Base-by-base conservation (phyloP, 2,888 invertebrate genomes). In the Drosophila fungiperda region DNA sequence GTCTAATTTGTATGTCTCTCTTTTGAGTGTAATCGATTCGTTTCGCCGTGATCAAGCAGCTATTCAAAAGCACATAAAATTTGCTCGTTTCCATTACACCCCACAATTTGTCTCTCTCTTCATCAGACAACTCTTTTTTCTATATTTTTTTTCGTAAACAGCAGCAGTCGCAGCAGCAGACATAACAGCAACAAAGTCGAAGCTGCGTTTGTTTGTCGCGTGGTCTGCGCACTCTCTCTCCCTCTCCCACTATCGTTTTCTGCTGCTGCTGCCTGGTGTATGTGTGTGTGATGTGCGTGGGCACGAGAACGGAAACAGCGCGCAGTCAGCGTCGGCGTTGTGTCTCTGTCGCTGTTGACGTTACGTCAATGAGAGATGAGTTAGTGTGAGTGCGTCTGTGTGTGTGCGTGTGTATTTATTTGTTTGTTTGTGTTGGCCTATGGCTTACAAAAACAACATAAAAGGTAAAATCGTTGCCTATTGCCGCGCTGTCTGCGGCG, bases 401-500 rank as follows among this genome's bases (percentile, higher is more conserved):
- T 61, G 48, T 58, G 20, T 62, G 65, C 50, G 12, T 61, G 48
- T 59, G 58, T 64, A 26, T 45, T 17, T 62, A 32, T 50, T 55
- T 71, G 29, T 62, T 38, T 76, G 76, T 79, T 59, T 85, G 78
- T 77, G 59, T 68, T 64, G 61, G 63, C 73, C 53, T 68, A 32
- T 73, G 58, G 76, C 63, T 83, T 70, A 66, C 76, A 80, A 79
- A 71, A 86, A 69, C 67, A 83, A 80, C 87, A 72, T 58, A 81
- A 89, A 85, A 89, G 85, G 89, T 90, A 90, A 85, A 87, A 89
- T 75, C 89, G 82, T 74, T 87, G 84, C 73, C 74, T 82, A 78
- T 65, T 90, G 91, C 89, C 92, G 92, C 90, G 91, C 84, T 92
- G 92, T 91, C 91, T 92, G 82, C 78, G 79, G 76, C 91, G 79